Percentiles rank a stretch among this genome's conserved stretches.
Evolutionary conservation across 37 sponge, comb jelly and placozoan species (phyloP).

Genomic region (Cladorhizidae sp.): DNA sequence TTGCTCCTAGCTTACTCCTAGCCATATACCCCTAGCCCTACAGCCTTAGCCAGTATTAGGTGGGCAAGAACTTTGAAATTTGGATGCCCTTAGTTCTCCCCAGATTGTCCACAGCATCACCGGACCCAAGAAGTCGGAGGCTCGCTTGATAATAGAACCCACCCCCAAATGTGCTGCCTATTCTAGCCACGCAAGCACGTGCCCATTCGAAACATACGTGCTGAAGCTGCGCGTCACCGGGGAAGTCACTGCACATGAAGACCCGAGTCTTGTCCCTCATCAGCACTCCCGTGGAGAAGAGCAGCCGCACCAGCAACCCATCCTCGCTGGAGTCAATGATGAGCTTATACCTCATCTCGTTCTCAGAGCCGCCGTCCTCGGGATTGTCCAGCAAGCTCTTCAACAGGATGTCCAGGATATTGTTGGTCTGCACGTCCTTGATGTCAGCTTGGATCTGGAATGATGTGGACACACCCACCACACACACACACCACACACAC

Average conservation of each 20-base stretch:
- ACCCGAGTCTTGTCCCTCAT: constrained; percentile 51
- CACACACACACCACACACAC: neutral
- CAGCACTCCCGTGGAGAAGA: constrained; percentile 72
- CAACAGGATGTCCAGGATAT: constrained; percentile 59
- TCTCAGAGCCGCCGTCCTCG: constrained; percentile 29
- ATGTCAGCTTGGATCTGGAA: constrained; percentile 14
- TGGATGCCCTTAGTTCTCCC: no score
- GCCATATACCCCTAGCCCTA: no score
- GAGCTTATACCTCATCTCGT: constrained; percentile 88
- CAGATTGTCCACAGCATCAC: no score
- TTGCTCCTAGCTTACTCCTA: no score
- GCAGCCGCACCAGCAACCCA: constrained; percentile 72
- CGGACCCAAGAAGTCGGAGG: no score
- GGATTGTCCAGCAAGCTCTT: constrained; percentile 65
- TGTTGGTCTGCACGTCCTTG: constrained; percentile 29
- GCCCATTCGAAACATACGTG: constrained; percentile 4
- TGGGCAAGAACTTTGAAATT: no score
- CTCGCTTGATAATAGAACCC: no score
- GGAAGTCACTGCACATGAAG: constrained; percentile 87
- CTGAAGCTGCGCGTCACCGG: constrained; percentile 78
- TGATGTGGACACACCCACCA: neutral
- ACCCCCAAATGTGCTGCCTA: no score
- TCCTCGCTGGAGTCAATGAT: constrained; percentile 91
- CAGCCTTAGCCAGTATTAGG: no score
- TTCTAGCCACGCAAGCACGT: no score